Evolutionary conservation across 2,113 vertebrate genomes (phyloP).

Genomic region (Eidolon helvum): DNA sequence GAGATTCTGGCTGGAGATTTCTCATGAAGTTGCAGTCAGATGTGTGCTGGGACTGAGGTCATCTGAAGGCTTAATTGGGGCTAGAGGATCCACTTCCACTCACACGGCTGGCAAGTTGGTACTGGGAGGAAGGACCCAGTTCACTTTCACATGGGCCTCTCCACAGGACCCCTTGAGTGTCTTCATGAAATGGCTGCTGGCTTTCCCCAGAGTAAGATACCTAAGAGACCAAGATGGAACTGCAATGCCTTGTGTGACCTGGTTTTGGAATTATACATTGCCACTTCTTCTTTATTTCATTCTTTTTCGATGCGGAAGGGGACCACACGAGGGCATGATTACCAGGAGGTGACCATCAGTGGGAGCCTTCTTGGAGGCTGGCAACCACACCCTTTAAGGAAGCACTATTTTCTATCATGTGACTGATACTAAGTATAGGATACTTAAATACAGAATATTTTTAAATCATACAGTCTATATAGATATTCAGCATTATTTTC

Average conservation of each 20-base stretch:
- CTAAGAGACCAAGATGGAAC: neutral
- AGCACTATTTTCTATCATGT: neutral
- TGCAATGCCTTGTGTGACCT: neutral
- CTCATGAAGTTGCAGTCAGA: neutral
- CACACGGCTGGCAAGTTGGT: neutral
- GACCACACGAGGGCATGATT: neutral
- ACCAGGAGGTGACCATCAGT: neutral
- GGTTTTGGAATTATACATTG: neutral
- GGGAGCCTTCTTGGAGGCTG: neutral
- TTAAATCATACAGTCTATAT: neutral
- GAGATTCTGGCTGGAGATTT: neutral
- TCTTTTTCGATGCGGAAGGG: neutral
- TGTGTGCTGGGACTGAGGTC: neutral
- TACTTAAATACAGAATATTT: neutral
- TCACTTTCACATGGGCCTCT: neutral
- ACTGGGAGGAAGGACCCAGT: neutral
- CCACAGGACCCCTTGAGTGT: neutral
- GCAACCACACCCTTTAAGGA: neutral
- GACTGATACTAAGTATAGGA: neutral
- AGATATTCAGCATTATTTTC: neutral
- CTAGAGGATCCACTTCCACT: neutral
- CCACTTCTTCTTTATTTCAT: neutral
- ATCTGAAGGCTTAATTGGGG: neutral
- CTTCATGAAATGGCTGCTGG: neutral
- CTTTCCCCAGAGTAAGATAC: neutral